These are phyloP conservation scores for Drosophila limbata DNA, from an alignment of 2,888 invertebrate genomes.

Conservation along the genomic window DNA sequence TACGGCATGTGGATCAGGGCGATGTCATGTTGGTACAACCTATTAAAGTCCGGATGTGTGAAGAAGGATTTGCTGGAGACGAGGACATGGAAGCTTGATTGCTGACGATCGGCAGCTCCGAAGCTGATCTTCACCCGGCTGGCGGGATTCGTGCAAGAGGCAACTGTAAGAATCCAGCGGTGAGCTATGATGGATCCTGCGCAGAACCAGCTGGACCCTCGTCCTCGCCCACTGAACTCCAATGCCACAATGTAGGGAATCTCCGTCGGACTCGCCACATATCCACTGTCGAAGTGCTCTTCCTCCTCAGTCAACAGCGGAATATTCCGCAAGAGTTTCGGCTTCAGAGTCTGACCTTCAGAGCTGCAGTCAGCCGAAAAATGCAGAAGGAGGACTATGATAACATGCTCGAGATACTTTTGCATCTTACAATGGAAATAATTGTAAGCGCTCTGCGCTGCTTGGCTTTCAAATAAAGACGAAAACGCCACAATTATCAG, in stretches of 20 bases:
- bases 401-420: neutral
- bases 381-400: neutral
- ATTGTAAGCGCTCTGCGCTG: neutral
- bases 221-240: constrained; percentile 2
- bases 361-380: too few relatives aligned
- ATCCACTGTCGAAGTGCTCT: constrained; percentile 10
- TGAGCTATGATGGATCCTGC: constrained; percentile 29
- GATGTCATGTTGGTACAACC: constrained; percentile 28
- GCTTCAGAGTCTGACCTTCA: neutral
- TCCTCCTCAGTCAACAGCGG: neutral
- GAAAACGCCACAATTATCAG: neutral
- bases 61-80: constrained; percentile 18
- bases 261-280: neutral
- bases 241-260: constrained; percentile 34
- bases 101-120: constrained; percentile 4
- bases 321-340: constrained; percentile 30
- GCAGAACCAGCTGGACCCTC: constrained; percentile 29
- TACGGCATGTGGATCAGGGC: constrained; percentile 36
- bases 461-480: neutral
- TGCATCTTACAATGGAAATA: neutral
- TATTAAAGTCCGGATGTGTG: constrained; percentile 12
- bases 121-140: constrained; percentile 23
- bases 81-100: neutral
- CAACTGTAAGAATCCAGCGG: constrained; percentile 44
- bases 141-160: constrained; percentile 39